Conservation (phyloP, 2,113 vertebrate genomes). For the Delphinus delphis region DNA sequence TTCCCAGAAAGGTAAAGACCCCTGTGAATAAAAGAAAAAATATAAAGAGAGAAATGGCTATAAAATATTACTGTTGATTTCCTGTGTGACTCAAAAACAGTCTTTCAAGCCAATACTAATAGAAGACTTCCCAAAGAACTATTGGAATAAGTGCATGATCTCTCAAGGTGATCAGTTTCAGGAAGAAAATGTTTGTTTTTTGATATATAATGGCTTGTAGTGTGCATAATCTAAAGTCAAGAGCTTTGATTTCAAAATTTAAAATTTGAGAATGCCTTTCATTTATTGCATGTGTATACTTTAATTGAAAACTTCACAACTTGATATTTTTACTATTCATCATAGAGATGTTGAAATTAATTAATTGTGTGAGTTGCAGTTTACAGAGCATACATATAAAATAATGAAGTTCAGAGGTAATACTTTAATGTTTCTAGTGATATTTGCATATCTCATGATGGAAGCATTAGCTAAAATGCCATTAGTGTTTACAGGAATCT, state of each 20-base stretch:
- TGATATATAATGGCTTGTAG: not conserved
- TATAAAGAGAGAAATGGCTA: not conserved
- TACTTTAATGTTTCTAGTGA: not conserved
- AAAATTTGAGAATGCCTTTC: not conserved
- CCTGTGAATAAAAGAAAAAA: not conserved
- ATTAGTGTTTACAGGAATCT: not conserved
- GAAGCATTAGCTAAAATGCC: not conserved
- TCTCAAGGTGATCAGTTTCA: not conserved
- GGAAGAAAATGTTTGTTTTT: not conserved
- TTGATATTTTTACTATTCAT: not conserved
- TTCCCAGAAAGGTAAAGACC: not conserved
- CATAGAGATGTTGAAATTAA: not conserved
- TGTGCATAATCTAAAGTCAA: not conserved
- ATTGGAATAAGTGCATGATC: not conserved
- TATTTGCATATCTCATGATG: not conserved
- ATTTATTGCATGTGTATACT: not conserved
- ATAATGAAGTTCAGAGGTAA: not conserved
- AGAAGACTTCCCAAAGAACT: not conserved
- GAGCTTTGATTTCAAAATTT: not conserved
- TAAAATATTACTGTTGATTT: conserved; percentile 44
- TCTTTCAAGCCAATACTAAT: conserved; percentile 12
- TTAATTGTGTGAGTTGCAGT: not conserved
- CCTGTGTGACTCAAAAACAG: not conserved
- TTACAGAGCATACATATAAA: conserved; percentile 23
- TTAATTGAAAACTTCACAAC: not conserved